These are phyloP conservation scores for Diabrotica virgifera DNA, from an alignment of 1,140 invertebrate genomes.

Conservation along the genomic window DNA sequence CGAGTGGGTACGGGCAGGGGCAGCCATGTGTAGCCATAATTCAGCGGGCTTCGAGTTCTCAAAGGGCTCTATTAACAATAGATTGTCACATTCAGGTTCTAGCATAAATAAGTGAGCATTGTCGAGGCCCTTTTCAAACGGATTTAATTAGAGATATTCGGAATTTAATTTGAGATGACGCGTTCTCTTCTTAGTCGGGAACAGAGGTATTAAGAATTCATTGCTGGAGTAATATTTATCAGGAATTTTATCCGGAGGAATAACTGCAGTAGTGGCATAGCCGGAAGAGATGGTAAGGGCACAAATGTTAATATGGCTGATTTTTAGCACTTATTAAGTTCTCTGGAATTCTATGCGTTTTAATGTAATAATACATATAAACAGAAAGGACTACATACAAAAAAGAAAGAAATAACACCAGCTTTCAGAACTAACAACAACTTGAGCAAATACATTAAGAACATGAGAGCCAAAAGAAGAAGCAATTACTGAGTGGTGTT, in stretches of 20 bases:
- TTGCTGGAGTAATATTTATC: conserved; percentile 15
- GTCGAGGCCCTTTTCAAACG: conserved; percentile 21
- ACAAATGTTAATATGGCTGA: no score
- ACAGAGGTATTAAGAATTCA: conserved; percentile 9
- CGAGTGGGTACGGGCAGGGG: neutral
- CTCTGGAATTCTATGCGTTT: no score
- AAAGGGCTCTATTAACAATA: conserved; percentile 29
- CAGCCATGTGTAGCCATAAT: conserved; percentile 23
- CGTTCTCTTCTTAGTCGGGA: conserved; percentile 23
- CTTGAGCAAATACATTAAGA: no score
- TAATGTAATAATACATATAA: no score
- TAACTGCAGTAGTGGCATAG: no score
- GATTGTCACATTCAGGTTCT: conserved; percentile 32
- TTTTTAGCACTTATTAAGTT: no score
- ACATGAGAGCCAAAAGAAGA: no score
- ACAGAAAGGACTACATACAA: no score
- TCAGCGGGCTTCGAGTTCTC: conserved; percentile 13
- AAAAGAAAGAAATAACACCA: no score
- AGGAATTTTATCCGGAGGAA: conserved; percentile 14
- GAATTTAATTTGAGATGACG: conserved; percentile 31
- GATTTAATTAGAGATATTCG: neutral
- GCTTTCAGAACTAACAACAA: no score
- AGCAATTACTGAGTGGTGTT: no score
- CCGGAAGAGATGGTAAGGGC: no score
- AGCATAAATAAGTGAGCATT: conserved; percentile 32